Base-by-base conservation (phyloP, 1,140 invertebrate species). In the Chlorops oryzae region DNA sequence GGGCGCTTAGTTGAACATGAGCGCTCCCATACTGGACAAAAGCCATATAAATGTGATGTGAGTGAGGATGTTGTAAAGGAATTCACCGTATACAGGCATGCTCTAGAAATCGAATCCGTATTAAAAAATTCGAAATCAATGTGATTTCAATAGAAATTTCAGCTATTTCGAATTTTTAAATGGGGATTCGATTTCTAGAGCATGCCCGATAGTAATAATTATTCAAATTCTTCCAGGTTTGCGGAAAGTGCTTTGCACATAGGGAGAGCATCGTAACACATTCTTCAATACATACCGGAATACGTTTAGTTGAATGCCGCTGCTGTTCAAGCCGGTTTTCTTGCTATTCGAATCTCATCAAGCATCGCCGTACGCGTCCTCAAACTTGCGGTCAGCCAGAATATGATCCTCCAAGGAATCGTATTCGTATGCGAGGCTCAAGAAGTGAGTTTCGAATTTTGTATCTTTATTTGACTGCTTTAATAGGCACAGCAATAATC, bases 11-110 rank as follows among this genome's bases (percentile, higher is more conserved):
- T 59, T 44, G 59, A 66, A 27, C 73, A 75, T 47, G 66, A 68
- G 49, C 56, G 75, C n/a, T 72, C 70, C 10, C 77, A 80, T 53
- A 75, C 71, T 12, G 60, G 67, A 9, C 73, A 78, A 18, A 72
- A 77, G 53, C 75, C 77, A 5, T 81, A 73, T 58, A 65, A 73
- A 25, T 81, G 80, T 63, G 60, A 68, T 25, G 67, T 77, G 18
- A 45, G 58, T 57, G n/a, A n/a, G n/a, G n/a, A n/a, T n/a, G n/a
- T n/a, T n/a, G n/a, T n/a, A n/a, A n/a, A n/a, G n/a, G n/a, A n/a
- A n/a, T n/a, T n/a, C n/a, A n/a, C n/a, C n/a, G n/a, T n/a, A n/a
- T n/a, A n/a, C n/a, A n/a, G n/a, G n/a, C n/a, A n/a, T n/a, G n/a
- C n/a, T n/a, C n/a, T n/a, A n/a, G n/a, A n/a, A n/a, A n/a, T n/a